phyloP scores from a whole-genome alignment of 2,888 invertebrate genomes.

The Belgica antarctica region DNA sequence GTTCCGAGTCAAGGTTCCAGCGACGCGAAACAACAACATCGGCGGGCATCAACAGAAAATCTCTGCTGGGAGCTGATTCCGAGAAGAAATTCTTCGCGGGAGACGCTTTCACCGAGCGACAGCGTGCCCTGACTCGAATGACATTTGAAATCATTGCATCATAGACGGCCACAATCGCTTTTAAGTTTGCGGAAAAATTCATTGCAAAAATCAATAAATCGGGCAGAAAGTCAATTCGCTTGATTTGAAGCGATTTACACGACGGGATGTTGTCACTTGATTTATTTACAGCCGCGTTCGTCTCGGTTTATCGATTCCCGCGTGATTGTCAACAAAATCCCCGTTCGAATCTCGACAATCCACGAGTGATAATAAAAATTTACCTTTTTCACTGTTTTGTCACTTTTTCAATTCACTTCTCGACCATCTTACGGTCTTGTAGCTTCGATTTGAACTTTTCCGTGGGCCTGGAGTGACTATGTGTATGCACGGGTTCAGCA shows the following conservation, averaged over 20 bases:
- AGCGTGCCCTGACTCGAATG: background rate
- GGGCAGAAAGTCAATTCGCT: background rate
- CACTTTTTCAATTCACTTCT: background rate
- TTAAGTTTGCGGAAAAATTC: background rate
- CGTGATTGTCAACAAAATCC: background rate
- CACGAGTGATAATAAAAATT: background rate
- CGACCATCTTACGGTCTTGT: background rate
- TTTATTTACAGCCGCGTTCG: background rate
- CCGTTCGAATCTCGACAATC: background rate
- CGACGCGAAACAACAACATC: background rate
- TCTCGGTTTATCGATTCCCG: background rate
- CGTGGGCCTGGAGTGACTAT: too few species aligned
- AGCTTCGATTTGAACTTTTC: too few species aligned
- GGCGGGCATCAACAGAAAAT: background rate
- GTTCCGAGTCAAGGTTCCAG: conserved; percentile 4
- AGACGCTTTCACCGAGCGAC: background rate
- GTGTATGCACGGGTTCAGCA: too few species aligned
- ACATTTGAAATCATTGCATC: background rate
- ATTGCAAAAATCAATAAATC: conserved; percentile 7
- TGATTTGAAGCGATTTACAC: background rate
- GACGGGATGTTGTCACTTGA: background rate
- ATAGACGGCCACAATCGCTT: background rate
- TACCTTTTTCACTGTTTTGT: too few species aligned
- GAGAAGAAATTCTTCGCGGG: conserved; percentile 2
- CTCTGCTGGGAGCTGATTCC: background rate